Evolutionary conservation across 2,888 invertebrate genomes (phyloP).

Genomic region (Mechanitis messenoides): DNA sequence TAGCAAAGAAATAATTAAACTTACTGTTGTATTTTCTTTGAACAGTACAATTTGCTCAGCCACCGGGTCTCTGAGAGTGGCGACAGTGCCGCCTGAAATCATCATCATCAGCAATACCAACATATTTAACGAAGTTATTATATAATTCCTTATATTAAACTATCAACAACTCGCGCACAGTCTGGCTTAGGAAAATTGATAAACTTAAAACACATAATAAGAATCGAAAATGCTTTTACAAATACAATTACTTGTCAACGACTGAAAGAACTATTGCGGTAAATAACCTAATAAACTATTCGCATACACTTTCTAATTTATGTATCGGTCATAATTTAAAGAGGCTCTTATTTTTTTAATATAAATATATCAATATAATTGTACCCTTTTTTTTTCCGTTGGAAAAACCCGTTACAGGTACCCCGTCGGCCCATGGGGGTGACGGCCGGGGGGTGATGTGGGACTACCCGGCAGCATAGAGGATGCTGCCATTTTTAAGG

Average conservation of each 20-base stretch:
- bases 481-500: no score
- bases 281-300: background rate
- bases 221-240: slow-evolving; percentile 19
- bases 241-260: slow-evolving; percentile 21
- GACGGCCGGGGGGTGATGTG: no score
- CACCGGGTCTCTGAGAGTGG: slow-evolving; percentile 37
- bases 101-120: slow-evolving; percentile 30
- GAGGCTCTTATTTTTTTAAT: no score
- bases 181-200: slow-evolving; percentile 27
- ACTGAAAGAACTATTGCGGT: slow-evolving; percentile 15
- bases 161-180: slow-evolving; percentile 20
- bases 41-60: slow-evolving; percentile 48
- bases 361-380: no score
- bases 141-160: slow-evolving; percentile 14
- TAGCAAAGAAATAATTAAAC: slow-evolving; percentile 14
- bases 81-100: slow-evolving; percentile 24
- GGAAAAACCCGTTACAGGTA: no score
- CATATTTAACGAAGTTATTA: slow-evolving; percentile 14
- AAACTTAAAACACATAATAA: slow-evolving; percentile 24
- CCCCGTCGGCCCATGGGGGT: no score
- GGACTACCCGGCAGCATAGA: no score
- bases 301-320: background rate
- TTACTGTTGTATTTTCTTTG: slow-evolving; percentile 45
- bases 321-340: no score
- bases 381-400: no score